Conservation (phyloP, 2,113 vertebrate species). For the Lethenteron reissneri region DNA sequence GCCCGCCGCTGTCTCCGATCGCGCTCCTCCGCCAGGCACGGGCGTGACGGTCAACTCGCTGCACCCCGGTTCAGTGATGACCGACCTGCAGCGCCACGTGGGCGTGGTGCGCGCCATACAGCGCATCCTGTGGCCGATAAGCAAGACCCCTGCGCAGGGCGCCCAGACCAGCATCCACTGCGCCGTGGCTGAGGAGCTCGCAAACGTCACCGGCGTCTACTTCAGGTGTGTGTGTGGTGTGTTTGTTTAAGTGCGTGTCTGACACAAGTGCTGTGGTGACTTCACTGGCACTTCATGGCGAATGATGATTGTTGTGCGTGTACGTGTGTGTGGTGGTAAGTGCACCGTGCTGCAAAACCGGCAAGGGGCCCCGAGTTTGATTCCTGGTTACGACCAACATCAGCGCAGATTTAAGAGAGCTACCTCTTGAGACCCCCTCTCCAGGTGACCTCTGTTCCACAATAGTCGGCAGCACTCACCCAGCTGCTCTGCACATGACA, state of each 20-base stretch:
- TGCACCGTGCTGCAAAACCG: constrained; percentile 20
- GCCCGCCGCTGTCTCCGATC: no score
- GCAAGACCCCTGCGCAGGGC: constrained; percentile 56
- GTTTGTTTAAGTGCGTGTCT: not conserved
- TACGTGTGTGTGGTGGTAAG: constrained; percentile 13
- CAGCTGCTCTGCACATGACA: no score
- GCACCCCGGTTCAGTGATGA: constrained; percentile 58
- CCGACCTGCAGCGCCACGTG: constrained; percentile 48
- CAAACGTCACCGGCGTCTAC: constrained; percentile 50
- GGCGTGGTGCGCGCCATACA: constrained; percentile 30
- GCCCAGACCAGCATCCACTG: constrained; percentile 73
- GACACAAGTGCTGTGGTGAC: not conserved
- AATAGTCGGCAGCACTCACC: no score
- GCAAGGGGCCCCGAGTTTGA: not conserved
- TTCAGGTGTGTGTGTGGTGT: constrained; percentile 43
- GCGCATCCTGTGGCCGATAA: constrained; percentile 31
- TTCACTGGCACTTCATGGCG: not conserved
- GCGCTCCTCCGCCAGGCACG: constrained; percentile 25
- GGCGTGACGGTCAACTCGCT: constrained; percentile 50
- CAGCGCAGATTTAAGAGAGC: not conserved
- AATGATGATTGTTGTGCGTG: not conserved
- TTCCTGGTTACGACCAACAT: not conserved
- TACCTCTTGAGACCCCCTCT: no score
- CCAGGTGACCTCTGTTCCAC: no score
- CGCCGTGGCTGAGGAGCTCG: constrained; percentile 52